Evolutionary conservation across 2,888 invertebrate genomes (phyloP), one percentile per base, ranked within the genome.

Genomic region (Orthosia gothica): DNA sequence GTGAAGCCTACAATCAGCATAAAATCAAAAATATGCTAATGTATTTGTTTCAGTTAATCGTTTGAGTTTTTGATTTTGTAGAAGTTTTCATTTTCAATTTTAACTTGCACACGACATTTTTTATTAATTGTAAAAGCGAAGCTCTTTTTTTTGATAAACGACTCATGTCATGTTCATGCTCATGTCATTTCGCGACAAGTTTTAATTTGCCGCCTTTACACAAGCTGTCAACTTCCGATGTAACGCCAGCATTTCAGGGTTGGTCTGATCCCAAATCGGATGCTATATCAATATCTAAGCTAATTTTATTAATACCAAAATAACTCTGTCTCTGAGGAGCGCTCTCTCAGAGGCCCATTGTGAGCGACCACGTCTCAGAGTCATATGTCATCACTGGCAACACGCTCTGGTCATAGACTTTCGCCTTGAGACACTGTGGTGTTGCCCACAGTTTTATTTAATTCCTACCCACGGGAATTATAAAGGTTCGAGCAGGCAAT

Each of bases 121-220:
- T 20, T 52, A 47, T 32, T n/a, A 13, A 55, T 16, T 52, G 45
- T 12, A 18, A 23, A 23, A 47, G 9, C 9, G 5, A 5, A 20
- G 13, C 1, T 1, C 3, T 16, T 26, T 58, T n/a, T 47, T 54
- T 70, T 12, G 2, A 70, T 70, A 77, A 70, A 54, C 49, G 1
- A 15, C n/a, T n/a, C 5, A 40, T 63, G 47, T 69, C 70, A 76
- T 70, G 40, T 49, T 59, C 7, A 20, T 59, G 23, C 40, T 58
- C 9, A 12, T 58, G 70, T 70, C 63, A 50, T 32, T 16, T 12
- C 5, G 3, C 11, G 4, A 13, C 54, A 50, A 23, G 18, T 55
- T 78, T 76, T 32, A 77, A 77, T 78, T 76, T 77, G 55, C 26
- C 59, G 70, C 52, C 18, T 70, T 16, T 54, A 26, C 7, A 54